These are phyloP conservation scores for Elgaria multicarinata DNA, from an alignment of 2,113 vertebrate species.

Conservation along the genomic window DNA sequence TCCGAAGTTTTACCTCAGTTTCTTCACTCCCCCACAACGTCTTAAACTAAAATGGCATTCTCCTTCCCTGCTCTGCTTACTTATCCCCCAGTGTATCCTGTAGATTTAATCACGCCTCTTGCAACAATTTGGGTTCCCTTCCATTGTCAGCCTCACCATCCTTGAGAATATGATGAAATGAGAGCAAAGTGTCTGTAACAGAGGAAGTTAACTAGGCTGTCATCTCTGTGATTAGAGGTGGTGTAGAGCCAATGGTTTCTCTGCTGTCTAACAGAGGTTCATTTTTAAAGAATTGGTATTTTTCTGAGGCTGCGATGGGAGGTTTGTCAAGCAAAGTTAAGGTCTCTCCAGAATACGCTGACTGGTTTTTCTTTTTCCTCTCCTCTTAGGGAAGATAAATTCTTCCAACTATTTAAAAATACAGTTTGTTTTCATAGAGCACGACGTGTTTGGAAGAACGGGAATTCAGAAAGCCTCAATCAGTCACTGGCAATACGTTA, in stretches of 20 bases:
- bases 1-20: too few species aligned
- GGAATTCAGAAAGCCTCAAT: slow-evolving; percentile 30
- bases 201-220: slow-evolving; percentile 61
- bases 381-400: slow-evolving; percentile 65
- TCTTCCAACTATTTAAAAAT: slow-evolving; percentile 55
- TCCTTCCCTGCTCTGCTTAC: slow-evolving; percentile 1
- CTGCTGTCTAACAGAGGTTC: slow-evolving; percentile 58
- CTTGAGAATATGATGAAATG: slow-evolving; percentile 57
- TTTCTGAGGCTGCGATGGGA: slow-evolving; percentile 44
- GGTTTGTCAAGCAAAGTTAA: slow-evolving; percentile 1
- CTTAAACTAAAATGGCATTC: fast-evolving
- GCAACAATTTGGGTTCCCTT: slow-evolving; percentile 32
- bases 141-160: slow-evolving; percentile 42
- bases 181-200: slow-evolving; percentile 60
- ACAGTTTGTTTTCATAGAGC: slow-evolving; percentile 23
- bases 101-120: not conserved
- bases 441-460: not conserved
- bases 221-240: slow-evolving; percentile 41
- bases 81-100: not conserved
- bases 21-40: too few species aligned
- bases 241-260: slow-evolving; percentile 57
- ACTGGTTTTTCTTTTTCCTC: slow-evolving; percentile 40
- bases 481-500: slow-evolving; percentile 9
- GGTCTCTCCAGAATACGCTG: slow-evolving; percentile 19
- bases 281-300: slow-evolving; percentile 49